Percentiles rank a stretch among this genome's conserved stretches.
Conservation (phyloP, 2,888 invertebrate species). For the Trichogramma evanescens region DNA sequence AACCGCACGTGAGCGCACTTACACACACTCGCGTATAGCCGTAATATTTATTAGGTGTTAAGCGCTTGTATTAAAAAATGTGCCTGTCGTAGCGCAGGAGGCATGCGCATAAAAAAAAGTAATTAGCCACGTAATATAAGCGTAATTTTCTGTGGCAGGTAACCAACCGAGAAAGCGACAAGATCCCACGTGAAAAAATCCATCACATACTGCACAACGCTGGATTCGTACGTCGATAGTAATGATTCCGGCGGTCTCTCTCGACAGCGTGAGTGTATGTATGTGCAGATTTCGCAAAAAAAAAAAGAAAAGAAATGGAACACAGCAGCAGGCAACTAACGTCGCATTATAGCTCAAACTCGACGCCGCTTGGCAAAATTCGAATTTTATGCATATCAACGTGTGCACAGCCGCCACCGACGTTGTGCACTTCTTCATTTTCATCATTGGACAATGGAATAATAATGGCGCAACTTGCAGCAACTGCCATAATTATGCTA, state of each 20-base stretch:
- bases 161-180: conserved; percentile 70
- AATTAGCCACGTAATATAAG: background rate
- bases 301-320: background rate
- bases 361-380: too few species aligned
- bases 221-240: conserved; percentile 48
- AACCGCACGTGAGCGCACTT: too few species aligned
- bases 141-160: conserved; percentile 48
- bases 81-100: background rate
- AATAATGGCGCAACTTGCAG: too few species aligned
- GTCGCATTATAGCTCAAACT: too few species aligned
- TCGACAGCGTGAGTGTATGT: background rate
- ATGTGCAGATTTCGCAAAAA: conserved; percentile 1
- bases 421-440: too few species aligned
- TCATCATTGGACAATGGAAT: too few species aligned
- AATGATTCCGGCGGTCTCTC: background rate
- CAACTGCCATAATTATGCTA: too few species aligned
- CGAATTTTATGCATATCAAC: too few species aligned
- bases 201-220: conserved; percentile 69
- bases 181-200: conserved; percentile 70
- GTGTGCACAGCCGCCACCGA: too few species aligned
- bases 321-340: background rate
- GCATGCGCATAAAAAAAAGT: background rate
- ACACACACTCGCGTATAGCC: too few species aligned
- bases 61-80: background rate
- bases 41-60: background rate